A percentile compares a stretch with the other conserved stretches of the same genome.
These are phyloP conservation scores for Machaerirhynchus nigripectus DNA, from an alignment of 2,113 vertebrate species.

Conservation along the genomic window DNA sequence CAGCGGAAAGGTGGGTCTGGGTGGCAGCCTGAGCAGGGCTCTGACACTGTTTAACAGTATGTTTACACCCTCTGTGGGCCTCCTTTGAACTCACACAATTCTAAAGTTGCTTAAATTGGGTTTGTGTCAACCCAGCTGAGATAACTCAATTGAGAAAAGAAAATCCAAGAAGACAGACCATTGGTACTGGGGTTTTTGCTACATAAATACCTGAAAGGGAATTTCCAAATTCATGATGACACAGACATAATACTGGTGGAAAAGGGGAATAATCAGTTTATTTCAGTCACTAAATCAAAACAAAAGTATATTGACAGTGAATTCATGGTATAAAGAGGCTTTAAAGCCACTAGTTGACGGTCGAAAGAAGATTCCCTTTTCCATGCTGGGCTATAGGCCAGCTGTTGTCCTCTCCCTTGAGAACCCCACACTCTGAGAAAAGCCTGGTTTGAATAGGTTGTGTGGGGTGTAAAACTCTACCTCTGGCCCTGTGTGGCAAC, in stretches of 20 bases:
- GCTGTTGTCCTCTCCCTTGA: neutral
- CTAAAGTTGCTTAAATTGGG: slow-evolving; percentile 18
- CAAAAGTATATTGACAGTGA: slow-evolving; percentile 49
- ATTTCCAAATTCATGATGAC: slow-evolving; percentile 53
- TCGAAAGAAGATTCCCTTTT: slow-evolving; percentile 11
- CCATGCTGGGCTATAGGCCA: neutral
- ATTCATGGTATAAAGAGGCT: neutral
- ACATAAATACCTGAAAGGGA: slow-evolving; percentile 57
- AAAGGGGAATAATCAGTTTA: slow-evolving; percentile 56
- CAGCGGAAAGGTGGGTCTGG: neutral
- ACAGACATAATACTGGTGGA: slow-evolving; percentile 50
- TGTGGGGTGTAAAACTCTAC: neutral
- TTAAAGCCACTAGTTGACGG: neutral
- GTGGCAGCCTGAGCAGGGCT: neutral
- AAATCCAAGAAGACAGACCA: slow-evolving; percentile 38
- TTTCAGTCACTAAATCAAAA: slow-evolving; percentile 56
- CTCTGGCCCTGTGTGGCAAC: neutral
- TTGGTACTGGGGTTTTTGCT: slow-evolving; percentile 25
- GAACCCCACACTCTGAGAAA: neutral
- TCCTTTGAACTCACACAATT: neutral
- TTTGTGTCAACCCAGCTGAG: slow-evolving; percentile 33
- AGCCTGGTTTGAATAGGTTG: neutral
- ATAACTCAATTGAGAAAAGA: slow-evolving; percentile 15
- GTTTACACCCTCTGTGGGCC: neutral
- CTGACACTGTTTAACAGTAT: neutral